A percentile compares a stretch with the other conserved stretches of the same genome.
phyloP scores from a whole-genome alignment of 2,888 invertebrate species.

The Neoitamus cyanurus region DNA sequence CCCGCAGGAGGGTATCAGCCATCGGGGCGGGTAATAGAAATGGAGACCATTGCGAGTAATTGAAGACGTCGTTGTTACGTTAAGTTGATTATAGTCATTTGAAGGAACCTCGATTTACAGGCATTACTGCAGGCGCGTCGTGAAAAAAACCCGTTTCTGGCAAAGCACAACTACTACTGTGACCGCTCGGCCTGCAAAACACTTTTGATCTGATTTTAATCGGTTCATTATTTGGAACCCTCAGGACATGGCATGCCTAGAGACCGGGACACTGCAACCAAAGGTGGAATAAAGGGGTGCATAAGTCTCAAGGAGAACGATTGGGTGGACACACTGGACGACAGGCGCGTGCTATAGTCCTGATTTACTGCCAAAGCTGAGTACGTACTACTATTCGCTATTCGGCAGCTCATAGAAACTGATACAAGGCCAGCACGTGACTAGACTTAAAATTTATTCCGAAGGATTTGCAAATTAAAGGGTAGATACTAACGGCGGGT shows the following conservation, averaged over 20 bases:
- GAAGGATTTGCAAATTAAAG: background rate
- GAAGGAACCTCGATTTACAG: slow-evolving; percentile 25
- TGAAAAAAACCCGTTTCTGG: background rate
- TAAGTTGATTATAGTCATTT: slow-evolving; percentile 46
- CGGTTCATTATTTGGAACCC: slow-evolving; percentile 38
- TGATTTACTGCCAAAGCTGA: background rate
- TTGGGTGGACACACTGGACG: slow-evolving; percentile 9
- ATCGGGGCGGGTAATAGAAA: slow-evolving; percentile 7
- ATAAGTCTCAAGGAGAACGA: background rate
- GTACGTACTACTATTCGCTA: background rate
- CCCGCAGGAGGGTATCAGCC: background rate
- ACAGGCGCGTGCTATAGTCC: slow-evolving; percentile 31
- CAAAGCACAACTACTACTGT: background rate
- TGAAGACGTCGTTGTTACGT: slow-evolving; percentile 42
- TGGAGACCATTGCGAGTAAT: slow-evolving; percentile 37
- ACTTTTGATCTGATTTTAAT: slow-evolving; percentile 44
- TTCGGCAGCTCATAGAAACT: slow-evolving; percentile 7
- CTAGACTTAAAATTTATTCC: background rate
- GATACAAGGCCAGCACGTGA: slow-evolving; percentile 16
- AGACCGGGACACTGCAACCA: background rate
- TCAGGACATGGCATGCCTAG: background rate
- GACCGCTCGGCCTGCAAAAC: background rate
- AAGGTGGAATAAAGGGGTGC: slow-evolving; percentile 3
- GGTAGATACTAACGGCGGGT: background rate
- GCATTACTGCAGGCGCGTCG: background rate